phyloP scores from a whole-genome alignment of 2,888 invertebrate species.

The Troglohyphantes excavatus region DNA sequence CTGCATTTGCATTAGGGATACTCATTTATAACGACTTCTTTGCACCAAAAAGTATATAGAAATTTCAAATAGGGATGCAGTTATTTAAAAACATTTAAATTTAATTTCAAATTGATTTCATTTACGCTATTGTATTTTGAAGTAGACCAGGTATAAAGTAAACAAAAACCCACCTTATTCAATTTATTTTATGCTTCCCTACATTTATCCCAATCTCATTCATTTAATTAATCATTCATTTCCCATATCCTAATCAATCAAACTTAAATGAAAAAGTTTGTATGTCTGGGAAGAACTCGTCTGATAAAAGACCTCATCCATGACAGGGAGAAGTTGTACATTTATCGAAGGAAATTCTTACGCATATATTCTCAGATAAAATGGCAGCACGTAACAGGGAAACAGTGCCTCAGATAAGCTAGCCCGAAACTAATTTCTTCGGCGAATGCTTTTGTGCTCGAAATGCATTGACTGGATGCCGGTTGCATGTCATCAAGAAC shows the following conservation, averaged over 20 bases:
- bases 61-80: too few species aligned
- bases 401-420: slow-evolving; percentile 20
- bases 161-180: too few species aligned
- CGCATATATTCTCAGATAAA: neutral
- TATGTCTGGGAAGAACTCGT: neutral
- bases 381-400: slow-evolving; percentile 10
- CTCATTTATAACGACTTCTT: too few species aligned
- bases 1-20: too few species aligned
- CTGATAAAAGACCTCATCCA: neutral
- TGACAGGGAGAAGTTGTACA: neutral
- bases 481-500: neutral
- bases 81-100: too few species aligned
- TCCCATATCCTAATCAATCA: neutral
- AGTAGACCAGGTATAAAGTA: too few species aligned
- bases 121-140: too few species aligned
- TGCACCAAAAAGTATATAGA: too few species aligned
- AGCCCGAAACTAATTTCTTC: slow-evolving; percentile 19
- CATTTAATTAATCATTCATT: too few species aligned
- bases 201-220: too few species aligned
- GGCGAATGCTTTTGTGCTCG: neutral
- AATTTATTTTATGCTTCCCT: too few species aligned
- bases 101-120: too few species aligned
- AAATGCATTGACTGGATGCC: neutral
- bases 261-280: neutral
- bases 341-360: slow-evolving; percentile 26